A percentile compares a stretch with the other conserved stretches of the same genome.
Conservation (phyloP, 2,888 invertebrate genomes). For the Erannis defoliaria region DNA sequence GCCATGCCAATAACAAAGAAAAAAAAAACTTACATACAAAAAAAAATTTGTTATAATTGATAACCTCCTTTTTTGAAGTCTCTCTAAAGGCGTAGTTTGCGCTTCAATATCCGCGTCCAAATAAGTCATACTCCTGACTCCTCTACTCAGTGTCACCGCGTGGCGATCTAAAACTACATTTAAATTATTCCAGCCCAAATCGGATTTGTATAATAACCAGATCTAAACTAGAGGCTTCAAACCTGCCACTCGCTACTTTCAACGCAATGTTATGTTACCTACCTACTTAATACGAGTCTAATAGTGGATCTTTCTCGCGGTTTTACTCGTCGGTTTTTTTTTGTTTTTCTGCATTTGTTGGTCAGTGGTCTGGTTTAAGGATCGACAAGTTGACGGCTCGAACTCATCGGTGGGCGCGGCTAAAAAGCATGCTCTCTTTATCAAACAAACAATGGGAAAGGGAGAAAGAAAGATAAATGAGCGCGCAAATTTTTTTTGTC, state of each 20-base stretch:
- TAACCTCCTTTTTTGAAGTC: too few species aligned
- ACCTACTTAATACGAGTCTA: neutral
- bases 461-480: too few species aligned
- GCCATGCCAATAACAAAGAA: too few species aligned
- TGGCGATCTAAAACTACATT: constrained; percentile 32
- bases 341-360: neutral
- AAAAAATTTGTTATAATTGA: too few species aligned
- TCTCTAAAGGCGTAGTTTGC: too few species aligned
- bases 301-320: neutral
- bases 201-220: constrained; percentile 54
- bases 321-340: neutral
- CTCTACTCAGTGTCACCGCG: neutral
- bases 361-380: neutral
- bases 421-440: too few species aligned
- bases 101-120: too few species aligned
- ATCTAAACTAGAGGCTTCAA: constrained; percentile 28
- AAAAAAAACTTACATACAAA: too few species aligned
- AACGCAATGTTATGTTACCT: constrained; percentile 35
- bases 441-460: too few species aligned
- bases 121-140: neutral
- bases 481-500: too few species aligned
- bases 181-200: constrained; percentile 43
- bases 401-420: too few species aligned
- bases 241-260: constrained; percentile 37
- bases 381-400: too few species aligned